Percentiles rank a stretch among this genome's conserved stretches.
phyloP scores from a whole-genome alignment of 2,888 invertebrate species.

The Parasteatoda lunata region DNA sequence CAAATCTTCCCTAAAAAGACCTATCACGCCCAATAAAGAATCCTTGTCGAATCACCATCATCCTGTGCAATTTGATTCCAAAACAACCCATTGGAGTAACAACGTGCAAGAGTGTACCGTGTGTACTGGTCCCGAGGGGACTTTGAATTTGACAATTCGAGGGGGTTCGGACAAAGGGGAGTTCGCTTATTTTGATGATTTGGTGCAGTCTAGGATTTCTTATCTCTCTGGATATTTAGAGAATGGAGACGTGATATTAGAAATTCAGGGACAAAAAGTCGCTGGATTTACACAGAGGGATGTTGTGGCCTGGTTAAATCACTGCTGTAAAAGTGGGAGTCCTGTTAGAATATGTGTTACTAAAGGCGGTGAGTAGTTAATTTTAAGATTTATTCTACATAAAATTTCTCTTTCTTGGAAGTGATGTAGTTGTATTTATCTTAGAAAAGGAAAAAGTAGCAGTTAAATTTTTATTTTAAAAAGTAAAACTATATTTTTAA shows the following conservation, averaged over 20 bases:
- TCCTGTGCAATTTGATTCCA: slow-evolving; percentile 34
- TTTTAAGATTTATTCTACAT: slow-evolving; percentile 4
- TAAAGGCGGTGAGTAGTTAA: slow-evolving; percentile 75
- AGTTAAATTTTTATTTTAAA: too few relatives aligned
- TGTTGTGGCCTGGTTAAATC: slow-evolving; percentile 72
- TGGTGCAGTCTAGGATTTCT: slow-evolving; percentile 70
- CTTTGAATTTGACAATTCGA: slow-evolving; percentile 74
- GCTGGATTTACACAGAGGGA: slow-evolving; percentile 78
- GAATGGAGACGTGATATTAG: slow-evolving; percentile 76
- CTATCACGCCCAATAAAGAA: slow-evolving; percentile 47
- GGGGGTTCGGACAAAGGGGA: slow-evolving; percentile 78
- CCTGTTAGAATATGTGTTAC: slow-evolving; percentile 77
- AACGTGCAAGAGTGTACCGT: slow-evolving; percentile 75
- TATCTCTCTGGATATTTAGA: slow-evolving; percentile 55
- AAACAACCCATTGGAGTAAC: slow-evolving; percentile 74
- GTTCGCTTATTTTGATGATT: slow-evolving; percentile 73
- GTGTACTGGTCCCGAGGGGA: slow-evolving; percentile 75
- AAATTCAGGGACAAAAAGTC: slow-evolving; percentile 78
- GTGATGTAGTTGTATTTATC: too few relatives aligned
- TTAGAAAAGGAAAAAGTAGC: too few relatives aligned
- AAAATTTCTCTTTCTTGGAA: too few relatives aligned
- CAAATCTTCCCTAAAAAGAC: slow-evolving; percentile 59
- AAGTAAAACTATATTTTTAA: too few relatives aligned
- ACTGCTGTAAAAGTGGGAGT: slow-evolving; percentile 74
- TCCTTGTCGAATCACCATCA: slow-evolving; percentile 7